A percentile compares a stretch with the other conserved stretches of the same genome.
Conservation (phyloP, 2,113 vertebrate species). For the Ornithorhynchus anatinus region DNA sequence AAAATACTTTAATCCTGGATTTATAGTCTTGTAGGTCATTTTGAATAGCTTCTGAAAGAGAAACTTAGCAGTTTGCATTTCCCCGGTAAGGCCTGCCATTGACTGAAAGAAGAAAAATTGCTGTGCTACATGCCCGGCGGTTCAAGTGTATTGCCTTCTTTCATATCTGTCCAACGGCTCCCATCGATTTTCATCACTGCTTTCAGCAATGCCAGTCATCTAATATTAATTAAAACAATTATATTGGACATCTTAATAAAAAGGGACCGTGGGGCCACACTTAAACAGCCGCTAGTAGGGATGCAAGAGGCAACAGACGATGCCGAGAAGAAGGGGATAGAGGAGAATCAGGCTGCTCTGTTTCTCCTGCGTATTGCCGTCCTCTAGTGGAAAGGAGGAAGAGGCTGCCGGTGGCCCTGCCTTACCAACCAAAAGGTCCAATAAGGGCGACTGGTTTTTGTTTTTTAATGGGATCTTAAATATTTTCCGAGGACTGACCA, state of each 20-base stretch:
- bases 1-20: background rate
- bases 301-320: background rate
- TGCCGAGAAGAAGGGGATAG: background rate
- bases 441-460: no score
- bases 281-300: slow-evolving; percentile 15
- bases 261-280: background rate
- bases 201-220: slow-evolving; percentile 33
- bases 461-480: background rate
- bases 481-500: background rate
- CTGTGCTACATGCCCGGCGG: background rate
- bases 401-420: background rate
- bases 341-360: background rate
- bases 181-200: slow-evolving; percentile 23
- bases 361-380: background rate
- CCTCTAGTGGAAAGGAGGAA: background rate
- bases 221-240: slow-evolving; percentile 25
- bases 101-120: slow-evolving; percentile 32
- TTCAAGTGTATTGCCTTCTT: background rate
- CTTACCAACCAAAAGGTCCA: no score
- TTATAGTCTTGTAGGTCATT: no score
- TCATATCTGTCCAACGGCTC: background rate
- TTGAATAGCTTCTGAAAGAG: background rate
- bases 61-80: slow-evolving; percentile 11
- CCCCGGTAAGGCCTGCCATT: slow-evolving; percentile 7
- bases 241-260: slow-evolving; percentile 46